Conservation (phyloP, 2,888 invertebrate genomes). For the Microdon myrmicae region DNA sequence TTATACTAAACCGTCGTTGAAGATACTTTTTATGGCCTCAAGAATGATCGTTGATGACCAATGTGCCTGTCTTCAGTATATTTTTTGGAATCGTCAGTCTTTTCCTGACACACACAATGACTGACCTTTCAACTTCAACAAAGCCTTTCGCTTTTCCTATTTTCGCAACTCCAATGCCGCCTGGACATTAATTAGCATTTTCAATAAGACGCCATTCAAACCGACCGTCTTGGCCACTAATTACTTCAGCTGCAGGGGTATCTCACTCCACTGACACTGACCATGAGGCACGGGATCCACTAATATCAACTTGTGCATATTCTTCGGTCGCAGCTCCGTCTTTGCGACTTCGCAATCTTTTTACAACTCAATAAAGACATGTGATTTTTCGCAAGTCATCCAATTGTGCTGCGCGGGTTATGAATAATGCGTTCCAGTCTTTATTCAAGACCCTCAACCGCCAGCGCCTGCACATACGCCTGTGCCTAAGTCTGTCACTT, state of each 20-base stretch:
- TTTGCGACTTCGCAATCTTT: too few relatives aligned
- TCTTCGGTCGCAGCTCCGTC: too few relatives aligned
- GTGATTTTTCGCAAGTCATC: constrained; percentile 52
- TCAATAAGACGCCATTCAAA: constrained; percentile 49
- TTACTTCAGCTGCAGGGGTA: constrained; percentile 48
- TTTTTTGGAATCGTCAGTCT: too few relatives aligned
- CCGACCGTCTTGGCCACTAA: constrained; percentile 36
- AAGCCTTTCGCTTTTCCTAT: neutral
- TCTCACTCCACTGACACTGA: constrained; percentile 16
- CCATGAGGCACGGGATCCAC: neutral
- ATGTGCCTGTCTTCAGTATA: too few relatives aligned
- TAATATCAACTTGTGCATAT: too few relatives aligned
- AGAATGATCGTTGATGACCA: too few relatives aligned
- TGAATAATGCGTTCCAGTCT: too few relatives aligned
- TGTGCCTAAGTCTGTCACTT: too few relatives aligned
- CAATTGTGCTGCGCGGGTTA: constrained; percentile 38
- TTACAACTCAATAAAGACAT: constrained; percentile 37
- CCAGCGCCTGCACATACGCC: too few relatives aligned
- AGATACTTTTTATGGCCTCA: too few relatives aligned
- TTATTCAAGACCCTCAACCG: too few relatives aligned
- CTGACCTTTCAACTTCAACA: constrained; percentile 30
- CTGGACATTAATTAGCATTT: constrained; percentile 52
- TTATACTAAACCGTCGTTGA: too few relatives aligned
- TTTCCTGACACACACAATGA: constrained; percentile 60
- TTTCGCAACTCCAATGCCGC: neutral